Evolutionary conservation across 2,113 vertebrate species (phyloP).

Genomic region (Scopus umbretta): DNA sequence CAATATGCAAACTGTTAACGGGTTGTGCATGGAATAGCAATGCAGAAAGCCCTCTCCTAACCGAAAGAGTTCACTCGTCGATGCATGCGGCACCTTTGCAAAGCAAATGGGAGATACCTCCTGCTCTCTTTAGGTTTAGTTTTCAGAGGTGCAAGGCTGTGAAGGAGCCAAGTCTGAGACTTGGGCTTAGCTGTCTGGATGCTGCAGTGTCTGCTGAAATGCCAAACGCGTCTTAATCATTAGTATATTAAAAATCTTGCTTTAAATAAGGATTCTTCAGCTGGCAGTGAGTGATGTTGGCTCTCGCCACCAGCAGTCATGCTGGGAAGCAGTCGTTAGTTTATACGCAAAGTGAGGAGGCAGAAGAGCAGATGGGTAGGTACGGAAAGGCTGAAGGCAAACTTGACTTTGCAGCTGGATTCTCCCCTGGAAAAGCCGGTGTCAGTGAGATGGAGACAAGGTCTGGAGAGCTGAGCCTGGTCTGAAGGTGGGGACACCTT

Average conservation of each 20-base stretch:
- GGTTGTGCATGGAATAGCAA: neutral
- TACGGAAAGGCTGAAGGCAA: neutral
- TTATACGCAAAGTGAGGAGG: neutral
- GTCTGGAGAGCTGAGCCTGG: neutral
- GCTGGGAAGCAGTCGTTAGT: neutral
- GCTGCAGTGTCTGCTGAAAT: neutral
- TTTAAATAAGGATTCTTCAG: constrained; percentile 14
- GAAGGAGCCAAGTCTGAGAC: neutral
- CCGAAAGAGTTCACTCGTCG: neutral
- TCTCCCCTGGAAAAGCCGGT: neutral
- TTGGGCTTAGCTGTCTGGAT: neutral
- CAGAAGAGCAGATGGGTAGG: constrained; percentile 16
- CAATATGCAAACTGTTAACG: neutral
- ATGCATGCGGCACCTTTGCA: neutral
- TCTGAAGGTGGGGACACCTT: neutral
- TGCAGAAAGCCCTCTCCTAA: neutral
- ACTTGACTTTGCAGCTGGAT: neutral
- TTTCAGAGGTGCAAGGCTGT: neutral
- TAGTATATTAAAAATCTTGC: neutral
- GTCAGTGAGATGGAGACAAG: neutral
- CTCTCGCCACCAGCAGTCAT: neutral
- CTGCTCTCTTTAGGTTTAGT: neutral
- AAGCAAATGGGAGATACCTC: neutral
- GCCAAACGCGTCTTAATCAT: neutral
- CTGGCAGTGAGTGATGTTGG: neutral